Percentiles rank a stretch among this genome's conserved stretches.
These are phyloP conservation scores for Aulostomus chinensis DNA, from an alignment of 2,797 vertebrate genomes.

Conservation along the genomic window DNA sequence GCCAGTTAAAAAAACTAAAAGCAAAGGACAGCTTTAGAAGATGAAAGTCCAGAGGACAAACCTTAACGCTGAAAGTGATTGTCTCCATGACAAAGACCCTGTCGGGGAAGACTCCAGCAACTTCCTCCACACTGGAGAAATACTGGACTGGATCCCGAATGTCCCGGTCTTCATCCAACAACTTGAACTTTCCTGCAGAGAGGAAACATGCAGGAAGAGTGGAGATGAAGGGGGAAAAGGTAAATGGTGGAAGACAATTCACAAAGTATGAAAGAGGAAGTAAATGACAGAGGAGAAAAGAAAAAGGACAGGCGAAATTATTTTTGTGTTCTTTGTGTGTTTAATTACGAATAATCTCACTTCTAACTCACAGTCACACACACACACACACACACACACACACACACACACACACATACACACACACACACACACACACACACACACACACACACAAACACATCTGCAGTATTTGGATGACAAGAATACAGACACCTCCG, in stretches of 20 bases:
- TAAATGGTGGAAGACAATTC: neutral
- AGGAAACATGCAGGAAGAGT: neutral
- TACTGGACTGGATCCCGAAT: constrained; percentile 93
- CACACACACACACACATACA: too few species aligned
- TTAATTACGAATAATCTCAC: neutral
- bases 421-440: too few species aligned
- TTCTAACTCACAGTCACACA: too few species aligned
- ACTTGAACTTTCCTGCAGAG: constrained; percentile 92
- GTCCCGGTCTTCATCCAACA: constrained; percentile 95
- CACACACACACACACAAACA: constrained; percentile 20
- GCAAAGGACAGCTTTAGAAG: too few species aligned
- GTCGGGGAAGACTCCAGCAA: constrained; percentile 93
- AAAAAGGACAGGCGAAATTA: neutral
- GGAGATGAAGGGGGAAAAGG: neutral
- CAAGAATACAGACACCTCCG: constrained; percentile 65
- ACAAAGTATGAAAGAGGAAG: neutral
- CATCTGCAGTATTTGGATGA: constrained; percentile 28
- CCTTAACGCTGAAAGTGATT: constrained; percentile 97
- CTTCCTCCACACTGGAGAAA: constrained; percentile 97
- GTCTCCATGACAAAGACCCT: constrained; percentile 97
- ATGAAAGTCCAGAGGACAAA: constrained; percentile 33
- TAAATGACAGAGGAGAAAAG: too few species aligned
- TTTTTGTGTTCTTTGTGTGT: constrained; percentile 9
- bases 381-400: too few species aligned
- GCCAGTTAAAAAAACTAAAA: too few species aligned